Base-by-base conservation (phyloP, 2,888 invertebrate species). In the Lithosia quadra region DNA sequence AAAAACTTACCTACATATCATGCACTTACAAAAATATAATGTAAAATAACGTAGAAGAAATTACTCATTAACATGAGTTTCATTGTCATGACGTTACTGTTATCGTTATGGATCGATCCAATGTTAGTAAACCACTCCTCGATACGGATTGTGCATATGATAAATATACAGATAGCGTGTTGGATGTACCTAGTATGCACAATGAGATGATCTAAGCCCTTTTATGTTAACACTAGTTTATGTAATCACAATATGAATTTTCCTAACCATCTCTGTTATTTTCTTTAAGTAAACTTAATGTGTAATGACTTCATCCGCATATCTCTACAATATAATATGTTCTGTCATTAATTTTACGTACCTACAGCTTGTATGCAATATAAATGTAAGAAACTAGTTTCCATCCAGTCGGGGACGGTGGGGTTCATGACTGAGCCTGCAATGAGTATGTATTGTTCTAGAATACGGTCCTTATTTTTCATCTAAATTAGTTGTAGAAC, bases 181-280 rank as follows among this genome's bases (percentile, higher is more conserved):
- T 49, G n/a, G 49, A 2, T 49, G 8, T 49, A n/a, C n/a, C 49
- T 49, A 49, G n/a, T 49, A 9, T 49, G 49, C 49, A 49, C 49
- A 49, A 49, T 49, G n/a, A 49, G 49, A n/a, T 49, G 49, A 49
- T 49, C 49, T 49, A 49, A 49, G 49, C 49, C 43, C 49, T n/a
- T 49, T 49, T 49, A 49, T 49, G n/a, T 49, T n/a, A 9, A 49
- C n/a, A n/a, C n/a, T n/a, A 49, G 49, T 10, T 10, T 8, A 1
- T 1, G 4, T 10, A 34, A 1, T 10, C 34, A 34, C 8, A 34
- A 34, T 34, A 34, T 10, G 34, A 1, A 34, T 34, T 34, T 7
- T 34, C 8, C 5, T 34, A 34, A 34, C 4, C 34, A 34, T 34
- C 34, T 34, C 10, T 1, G 9, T 10, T 34, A 34, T 34, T 34